Percentiles rank a stretch among this genome's conserved stretches.
phyloP scores from a whole-genome alignment of 1,140 invertebrate species.

The Neuroterus valhalla region DNA sequence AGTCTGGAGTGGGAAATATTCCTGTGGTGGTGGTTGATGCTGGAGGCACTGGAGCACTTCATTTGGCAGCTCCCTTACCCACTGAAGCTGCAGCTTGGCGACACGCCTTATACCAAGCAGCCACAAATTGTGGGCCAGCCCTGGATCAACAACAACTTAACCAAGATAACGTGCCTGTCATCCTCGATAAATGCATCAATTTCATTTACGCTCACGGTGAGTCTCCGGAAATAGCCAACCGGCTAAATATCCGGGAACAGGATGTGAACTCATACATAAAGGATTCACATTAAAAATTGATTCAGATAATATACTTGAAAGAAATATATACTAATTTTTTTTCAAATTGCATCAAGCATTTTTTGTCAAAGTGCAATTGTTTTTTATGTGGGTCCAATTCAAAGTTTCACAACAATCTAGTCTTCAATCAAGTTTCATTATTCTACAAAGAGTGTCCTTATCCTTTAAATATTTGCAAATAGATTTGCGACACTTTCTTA shows the following conservation, averaged over 20 bases:
- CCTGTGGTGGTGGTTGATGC: conserved; percentile 65
- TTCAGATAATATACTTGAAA: no score
- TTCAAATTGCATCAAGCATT: no score
- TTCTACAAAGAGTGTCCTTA: no score
- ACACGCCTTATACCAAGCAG: conserved; percentile 82
- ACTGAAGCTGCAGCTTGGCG: conserved; percentile 78
- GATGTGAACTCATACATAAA: not conserved
- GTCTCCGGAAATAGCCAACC: conserved; percentile 36
- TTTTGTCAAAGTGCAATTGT: no score
- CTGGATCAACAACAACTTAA: conserved; percentile 91
- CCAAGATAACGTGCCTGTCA: conserved; percentile 88
- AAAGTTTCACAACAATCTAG: no score
- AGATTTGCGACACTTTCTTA: no score
- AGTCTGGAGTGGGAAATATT: conserved; percentile 48
- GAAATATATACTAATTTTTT: no score
- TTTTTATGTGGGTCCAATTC: no score
- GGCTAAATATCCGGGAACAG: not conserved
- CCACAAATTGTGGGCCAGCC: conserved; percentile 84
- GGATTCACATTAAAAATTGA: no score
- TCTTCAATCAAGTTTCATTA: no score
- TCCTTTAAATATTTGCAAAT: no score
- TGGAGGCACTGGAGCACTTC: conserved; percentile 64
- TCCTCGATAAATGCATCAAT: conserved; percentile 93
- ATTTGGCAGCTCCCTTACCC: conserved; percentile 61
- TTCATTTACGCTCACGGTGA: conserved; percentile 90